Percentiles rank a stretch among this genome's conserved stretches.
phyloP scores from a whole-genome alignment of 2,888 invertebrate species.

The Polia nebulosa region DNA sequence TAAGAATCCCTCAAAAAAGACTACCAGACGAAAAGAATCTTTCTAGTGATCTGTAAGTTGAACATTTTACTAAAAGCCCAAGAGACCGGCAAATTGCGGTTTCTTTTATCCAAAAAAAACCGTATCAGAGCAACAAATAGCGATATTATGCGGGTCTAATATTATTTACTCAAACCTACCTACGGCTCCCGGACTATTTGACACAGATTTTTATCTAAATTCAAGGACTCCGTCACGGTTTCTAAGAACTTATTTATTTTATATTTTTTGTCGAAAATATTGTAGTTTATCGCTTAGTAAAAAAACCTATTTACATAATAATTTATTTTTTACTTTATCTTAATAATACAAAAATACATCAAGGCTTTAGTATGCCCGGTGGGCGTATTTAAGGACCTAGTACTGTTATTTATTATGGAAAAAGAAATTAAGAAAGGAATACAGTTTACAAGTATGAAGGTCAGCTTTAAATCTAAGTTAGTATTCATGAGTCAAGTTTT shows the following conservation, averaged over 20 bases:
- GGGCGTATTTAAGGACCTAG: not conserved
- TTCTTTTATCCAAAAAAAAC: conserved; percentile 42
- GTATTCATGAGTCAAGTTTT: not conserved
- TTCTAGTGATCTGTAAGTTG: not conserved
- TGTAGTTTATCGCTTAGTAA: not conserved
- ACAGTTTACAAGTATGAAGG: not conserved
- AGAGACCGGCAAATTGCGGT: conserved; percentile 35
- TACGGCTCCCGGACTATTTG: not conserved
- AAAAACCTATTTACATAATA: conserved; percentile 11
- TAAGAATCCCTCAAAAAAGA: no score
- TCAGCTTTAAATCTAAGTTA: not conserved
- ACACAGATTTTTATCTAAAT: conserved; percentile 29
- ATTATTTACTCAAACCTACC: conserved; percentile 29
- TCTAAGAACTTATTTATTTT: conserved; percentile 7
- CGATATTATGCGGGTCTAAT: conserved; percentile 25
- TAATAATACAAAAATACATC: conserved; percentile 12
- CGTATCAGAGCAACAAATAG: conserved; percentile 34
- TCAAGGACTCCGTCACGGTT: conserved; percentile 1
- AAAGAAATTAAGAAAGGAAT: not conserved
- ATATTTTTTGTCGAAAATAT: not conserved
- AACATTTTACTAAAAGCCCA: conserved; percentile 16
- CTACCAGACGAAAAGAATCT: not conserved
- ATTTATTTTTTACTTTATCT: conserved; percentile 10
- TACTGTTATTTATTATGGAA: conserved; percentile 11
- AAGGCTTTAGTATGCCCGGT: not conserved